Evolutionary conservation across 2,797 vertebrate genomes (phyloP).

Genomic region (Sebastes iracundus): DNA sequence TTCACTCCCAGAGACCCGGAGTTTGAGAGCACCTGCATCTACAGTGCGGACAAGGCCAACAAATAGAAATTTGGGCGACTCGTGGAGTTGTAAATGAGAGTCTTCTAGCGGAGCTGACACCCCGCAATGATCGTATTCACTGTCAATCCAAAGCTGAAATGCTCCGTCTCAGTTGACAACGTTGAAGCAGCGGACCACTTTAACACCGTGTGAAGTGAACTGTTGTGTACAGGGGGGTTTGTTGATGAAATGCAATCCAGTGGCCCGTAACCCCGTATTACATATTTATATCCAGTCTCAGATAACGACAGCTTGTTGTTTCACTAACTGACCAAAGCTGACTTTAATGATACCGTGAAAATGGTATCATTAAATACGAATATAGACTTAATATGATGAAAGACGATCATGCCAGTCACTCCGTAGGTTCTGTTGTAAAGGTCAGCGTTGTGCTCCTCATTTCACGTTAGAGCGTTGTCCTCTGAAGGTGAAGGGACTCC

Average conservation of each 20-base stretch:
- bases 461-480: neutral
- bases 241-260: neutral
- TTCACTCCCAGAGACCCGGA: neutral
- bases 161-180: neutral
- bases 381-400: neutral
- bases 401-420: neutral
- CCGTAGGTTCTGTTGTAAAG: neutral
- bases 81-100: neutral
- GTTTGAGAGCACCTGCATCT: neutral
- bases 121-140: too few relatives aligned
- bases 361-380: neutral
- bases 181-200: neutral
- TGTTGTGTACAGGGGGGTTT: neutral
- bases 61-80: neutral
- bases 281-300: neutral
- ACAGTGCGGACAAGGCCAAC: neutral
- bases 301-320: neutral
- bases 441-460: constrained; percentile 42
- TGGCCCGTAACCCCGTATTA: neutral
- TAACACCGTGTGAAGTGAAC: neutral
- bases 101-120: too few relatives aligned
- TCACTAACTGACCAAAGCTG: neutral
- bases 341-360: neutral
- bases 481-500: constrained; percentile 3
- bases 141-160: neutral